Evolutionary conservation across 2,797 vertebrate genomes (phyloP), one percentile per base, ranked within the genome.

Genomic region (Myotis vivesi): DNA sequence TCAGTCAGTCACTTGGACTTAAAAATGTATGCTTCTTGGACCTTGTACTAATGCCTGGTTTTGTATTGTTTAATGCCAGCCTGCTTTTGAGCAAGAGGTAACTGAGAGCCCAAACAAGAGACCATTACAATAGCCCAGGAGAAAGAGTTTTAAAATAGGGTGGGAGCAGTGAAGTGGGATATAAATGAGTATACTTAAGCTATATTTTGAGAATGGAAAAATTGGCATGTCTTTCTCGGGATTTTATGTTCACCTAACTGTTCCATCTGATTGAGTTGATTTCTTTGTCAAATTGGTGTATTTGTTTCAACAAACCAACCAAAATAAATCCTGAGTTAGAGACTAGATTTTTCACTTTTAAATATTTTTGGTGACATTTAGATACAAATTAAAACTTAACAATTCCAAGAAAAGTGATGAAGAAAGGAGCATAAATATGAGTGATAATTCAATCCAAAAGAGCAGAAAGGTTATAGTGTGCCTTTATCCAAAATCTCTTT

Each of bases 211-310:
- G 25, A n/a, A 85, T 30, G 80, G 41, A 68, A 87, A 90, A 94
- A 89, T 25, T 84, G 30, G 44, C 17, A 9, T 69, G 30, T 41
- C 13, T 92, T 91, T 94, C 55, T 84, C 57, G 13, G 5, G 20
- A 22, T 49, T 75, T 87, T 94, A 80, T 75, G 38, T 77, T 87
- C 64, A 96, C 28, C 16, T 87, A 95, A 92, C 94, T 80, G 16
- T 93, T 91, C 68, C 64, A 84, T 90, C 33, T 89, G 46, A 94
- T 86, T 87, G 91, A 73, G 20, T 12, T 57, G 49, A 41, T 81
- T 91, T 87, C 49, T 92, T 92, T 96, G 55, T 86, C 51, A 95
- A 92, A 73, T 17, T 89, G 41, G 25, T 69, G n/a, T 85, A 89
- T 91, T 92, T 95, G 22, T 64, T 89, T 95, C 49, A 95, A 89